Base-by-base conservation (phyloP, 2,888 invertebrate species). In the Gymnoscelis rufifasciata region DNA sequence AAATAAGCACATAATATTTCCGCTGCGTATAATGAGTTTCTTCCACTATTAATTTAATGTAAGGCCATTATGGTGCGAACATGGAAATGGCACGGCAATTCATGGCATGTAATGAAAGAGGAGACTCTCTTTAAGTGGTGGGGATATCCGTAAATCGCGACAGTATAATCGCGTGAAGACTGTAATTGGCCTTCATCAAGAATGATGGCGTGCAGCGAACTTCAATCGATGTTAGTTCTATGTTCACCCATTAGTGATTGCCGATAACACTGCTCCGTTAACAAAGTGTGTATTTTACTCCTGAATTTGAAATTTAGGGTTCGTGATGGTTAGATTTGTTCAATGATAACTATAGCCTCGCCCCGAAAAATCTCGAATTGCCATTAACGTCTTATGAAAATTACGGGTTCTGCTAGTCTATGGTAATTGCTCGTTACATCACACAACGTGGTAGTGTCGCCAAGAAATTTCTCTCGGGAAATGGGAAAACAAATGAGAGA, bases 401-500 rank as follows among this genome's bases (percentile, higher is more conserved):
- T 38, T 38, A 30, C 33, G 38, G 39, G 35, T 24, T 29, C 41
- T 29, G 39, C 45, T 58, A 57, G 63, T 65, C 59, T 60, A 59
- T 55, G 65, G 73, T 77, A 78, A 80, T 78, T 77, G 75, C 66
- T 70, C 66, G 74, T 83, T 78, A 72, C 74, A 71, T 80, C 80
- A 81, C 69, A 50, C 64, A 62, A 61, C 64, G 65, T 63, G 67
- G 74, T 81, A 78, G 81, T 79, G 80, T 77, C 81, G 75, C 77
- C 75, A 74, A 80, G 83, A 83, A 79, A 82, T 83, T 81, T 81
- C 81, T 81, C 80, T 62, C 60, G 82, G 78, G 82, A 84, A 83
- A 84, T 83, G 81, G 82, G 75, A 78, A 83, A 83, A 84, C 84
- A 84, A 84, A 84, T 82, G 83, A 83, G 82, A 78, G 81, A 78